Percentiles rank a stretch among this genome's conserved stretches.
Conservation (phyloP, 2,113 vertebrate species). For the Myxocyprinus asiaticus region DNA sequence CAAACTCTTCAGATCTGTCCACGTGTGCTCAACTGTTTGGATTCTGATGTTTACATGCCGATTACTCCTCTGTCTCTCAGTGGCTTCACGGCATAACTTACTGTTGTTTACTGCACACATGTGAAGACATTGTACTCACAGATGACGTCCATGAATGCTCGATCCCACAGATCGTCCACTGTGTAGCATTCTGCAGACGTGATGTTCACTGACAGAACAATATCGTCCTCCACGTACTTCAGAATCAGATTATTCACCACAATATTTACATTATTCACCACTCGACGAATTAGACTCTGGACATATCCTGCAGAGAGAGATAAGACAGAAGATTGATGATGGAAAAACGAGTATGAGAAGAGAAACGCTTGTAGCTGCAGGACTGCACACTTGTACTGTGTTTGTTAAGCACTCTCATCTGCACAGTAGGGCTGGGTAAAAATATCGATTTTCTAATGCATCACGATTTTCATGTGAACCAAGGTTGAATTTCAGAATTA, state of each 20-base stretch:
- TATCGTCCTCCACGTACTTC: slow-evolving; percentile 99
- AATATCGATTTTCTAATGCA: too few relatives aligned
- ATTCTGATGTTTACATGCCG: background rate
- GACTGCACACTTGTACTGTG: too few relatives aligned
- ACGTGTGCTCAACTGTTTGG: background rate
- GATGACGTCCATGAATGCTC: slow-evolving; percentile 96
- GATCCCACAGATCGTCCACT: slow-evolving; percentile 94
- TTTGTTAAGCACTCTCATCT: too few relatives aligned
- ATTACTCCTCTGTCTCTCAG: background rate
- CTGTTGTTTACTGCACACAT: too few relatives aligned
- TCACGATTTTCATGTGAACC: too few relatives aligned
- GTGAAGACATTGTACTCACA: slow-evolving; percentile 70
- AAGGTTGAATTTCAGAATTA: too few relatives aligned
- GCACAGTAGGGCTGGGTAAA: too few relatives aligned
- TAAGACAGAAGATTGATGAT: too few relatives aligned
- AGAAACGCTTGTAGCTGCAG: too few relatives aligned
- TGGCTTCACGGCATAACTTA: too few relatives aligned
- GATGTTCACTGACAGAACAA: slow-evolving; percentile 97
- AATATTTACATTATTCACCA: slow-evolving; percentile 97
- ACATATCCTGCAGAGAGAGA: slow-evolving; percentile 83
- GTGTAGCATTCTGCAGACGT: slow-evolving; percentile 97
- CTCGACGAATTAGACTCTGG: slow-evolving; percentile 95
- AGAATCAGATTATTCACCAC: slow-evolving; percentile 98
- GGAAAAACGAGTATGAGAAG: too few relatives aligned
- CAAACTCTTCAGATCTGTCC: background rate